Percentiles rank a stretch among this genome's conserved stretches.
Conservation (phyloP, 2,797 vertebrate genomes). For the Myiotriccus ornatus region DNA sequence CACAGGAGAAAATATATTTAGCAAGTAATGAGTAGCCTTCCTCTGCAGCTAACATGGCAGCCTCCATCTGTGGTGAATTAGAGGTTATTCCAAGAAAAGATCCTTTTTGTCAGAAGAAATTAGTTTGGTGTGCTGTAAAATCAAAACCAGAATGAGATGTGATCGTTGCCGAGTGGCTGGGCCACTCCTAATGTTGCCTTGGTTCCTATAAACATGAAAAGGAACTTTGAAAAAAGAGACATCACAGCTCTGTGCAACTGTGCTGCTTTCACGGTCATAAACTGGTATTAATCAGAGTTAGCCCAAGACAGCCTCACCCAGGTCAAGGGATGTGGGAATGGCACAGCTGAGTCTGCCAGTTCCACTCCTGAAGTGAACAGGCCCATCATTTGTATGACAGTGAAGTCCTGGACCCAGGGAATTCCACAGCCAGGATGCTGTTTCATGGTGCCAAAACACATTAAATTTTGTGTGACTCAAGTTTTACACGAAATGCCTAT, state of each 20-base stretch:
- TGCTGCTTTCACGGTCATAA: not conserved
- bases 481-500: not conserved
- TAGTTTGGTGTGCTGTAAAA: conserved; percentile 55
- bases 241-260: conserved; percentile 34
- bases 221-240: conserved; percentile 48
- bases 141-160: conserved; percentile 54
- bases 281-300: not conserved
- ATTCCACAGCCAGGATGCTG: not conserved
- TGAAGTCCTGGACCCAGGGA: not conserved
- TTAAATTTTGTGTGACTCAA: not conserved
- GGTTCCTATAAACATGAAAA: conserved; percentile 52
- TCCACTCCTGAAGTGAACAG: not conserved
- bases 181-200: conserved; percentile 37
- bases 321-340: not conserved
- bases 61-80: conserved; percentile 64
- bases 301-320: not conserved
- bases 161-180: conserved; percentile 33
- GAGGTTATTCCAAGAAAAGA: conserved; percentile 31
- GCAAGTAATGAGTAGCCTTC: conserved; percentile 24
- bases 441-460: not conserved
- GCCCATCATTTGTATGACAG: not conserved
- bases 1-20: conserved; percentile 34
- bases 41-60: conserved; percentile 1
- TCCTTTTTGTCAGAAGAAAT: conserved; percentile 65
- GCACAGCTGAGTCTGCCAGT: not conserved